Percentiles rank a stretch among this genome's conserved stretches.
phyloP scores from a whole-genome alignment of 1,140 invertebrate species.

The Heliconius melpomene region DNA sequence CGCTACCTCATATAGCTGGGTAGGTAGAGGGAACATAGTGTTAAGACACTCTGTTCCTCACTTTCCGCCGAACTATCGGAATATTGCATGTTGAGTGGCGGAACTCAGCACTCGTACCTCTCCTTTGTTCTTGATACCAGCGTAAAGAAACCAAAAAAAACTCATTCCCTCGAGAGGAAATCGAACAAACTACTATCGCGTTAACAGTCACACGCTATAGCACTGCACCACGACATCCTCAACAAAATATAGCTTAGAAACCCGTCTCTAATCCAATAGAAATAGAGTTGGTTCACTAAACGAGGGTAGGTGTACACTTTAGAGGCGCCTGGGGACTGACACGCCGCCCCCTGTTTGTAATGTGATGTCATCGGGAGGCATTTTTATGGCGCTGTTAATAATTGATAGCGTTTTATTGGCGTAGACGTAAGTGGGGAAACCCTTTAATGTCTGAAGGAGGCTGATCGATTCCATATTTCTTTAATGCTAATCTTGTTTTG shows the following conservation, averaged over 20 bases:
- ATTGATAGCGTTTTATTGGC: slow-evolving; percentile 33
- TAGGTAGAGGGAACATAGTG: too few relatives aligned
- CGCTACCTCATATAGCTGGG: too few relatives aligned
- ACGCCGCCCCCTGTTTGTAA: slow-evolving; percentile 25
- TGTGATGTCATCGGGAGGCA: slow-evolving; percentile 38
- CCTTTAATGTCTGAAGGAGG: slow-evolving; percentile 16
- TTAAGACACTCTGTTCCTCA: too few relatives aligned
- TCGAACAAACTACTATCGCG: too few relatives aligned
- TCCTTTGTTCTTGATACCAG: too few relatives aligned
- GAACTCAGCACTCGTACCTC: too few relatives aligned
- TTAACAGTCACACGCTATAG: too few relatives aligned
- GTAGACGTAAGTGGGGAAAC: slow-evolving; percentile 16
- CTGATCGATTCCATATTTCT: slow-evolving; percentile 9
- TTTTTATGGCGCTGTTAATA: slow-evolving; percentile 37
- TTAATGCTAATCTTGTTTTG: neutral
- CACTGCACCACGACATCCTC: too few relatives aligned
- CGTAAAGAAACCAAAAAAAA: too few relatives aligned
- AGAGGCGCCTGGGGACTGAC: slow-evolving; percentile 31
- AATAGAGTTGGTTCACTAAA: neutral
- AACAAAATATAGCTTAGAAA: neutral
- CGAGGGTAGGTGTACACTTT: slow-evolving; percentile 29
- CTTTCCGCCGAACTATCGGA: too few relatives aligned
- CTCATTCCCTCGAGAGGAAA: too few relatives aligned
- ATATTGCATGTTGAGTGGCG: too few relatives aligned
- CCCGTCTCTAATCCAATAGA: neutral